Percentiles rank a stretch among this genome's conserved stretches.
These are phyloP conservation scores for Toxonevra muliebris DNA, from an alignment of 2,888 invertebrate species.

Conservation along the genomic window DNA sequence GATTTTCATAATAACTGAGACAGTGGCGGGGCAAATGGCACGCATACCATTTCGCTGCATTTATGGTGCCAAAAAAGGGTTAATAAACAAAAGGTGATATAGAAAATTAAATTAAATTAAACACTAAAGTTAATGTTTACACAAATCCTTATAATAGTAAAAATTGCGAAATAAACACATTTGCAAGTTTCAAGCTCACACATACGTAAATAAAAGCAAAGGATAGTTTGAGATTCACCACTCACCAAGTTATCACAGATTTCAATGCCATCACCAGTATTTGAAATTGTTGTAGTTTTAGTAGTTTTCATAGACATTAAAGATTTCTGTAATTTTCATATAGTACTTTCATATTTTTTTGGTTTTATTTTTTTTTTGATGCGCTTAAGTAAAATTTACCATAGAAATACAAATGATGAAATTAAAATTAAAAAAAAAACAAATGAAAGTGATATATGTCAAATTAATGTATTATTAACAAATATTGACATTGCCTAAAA, in stretches of 20 bases:
- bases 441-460: constrained; percentile 10
- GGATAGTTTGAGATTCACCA: constrained; percentile 41
- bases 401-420: constrained; percentile 31
- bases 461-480: constrained; percentile 9
- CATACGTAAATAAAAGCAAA: constrained; percentile 4
- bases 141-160: neutral
- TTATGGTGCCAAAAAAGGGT: constrained; percentile 1
- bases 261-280: constrained; percentile 62
- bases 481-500: constrained; percentile 37
- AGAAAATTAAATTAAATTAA: constrained; percentile 5
- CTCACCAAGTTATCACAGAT: constrained; percentile 65
- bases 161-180: constrained; percentile 5
- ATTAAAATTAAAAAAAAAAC: constrained; percentile 27
- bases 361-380: constrained; percentile 30
- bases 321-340: constrained; percentile 60
- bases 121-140: neutral
- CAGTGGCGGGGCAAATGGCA: constrained; percentile 71
- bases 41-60: constrained; percentile 69
- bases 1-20: constrained; percentile 69
- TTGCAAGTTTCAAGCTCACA: constrained; percentile 6
- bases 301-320: constrained; percentile 56
- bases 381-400: constrained; percentile 31
- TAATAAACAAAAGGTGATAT: constrained; percentile 1
- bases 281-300: constrained; percentile 56
- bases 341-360: constrained; percentile 38